Base-by-base conservation (phyloP, 2,113 vertebrate genomes). In the Stictonetta naevosa region DNA sequence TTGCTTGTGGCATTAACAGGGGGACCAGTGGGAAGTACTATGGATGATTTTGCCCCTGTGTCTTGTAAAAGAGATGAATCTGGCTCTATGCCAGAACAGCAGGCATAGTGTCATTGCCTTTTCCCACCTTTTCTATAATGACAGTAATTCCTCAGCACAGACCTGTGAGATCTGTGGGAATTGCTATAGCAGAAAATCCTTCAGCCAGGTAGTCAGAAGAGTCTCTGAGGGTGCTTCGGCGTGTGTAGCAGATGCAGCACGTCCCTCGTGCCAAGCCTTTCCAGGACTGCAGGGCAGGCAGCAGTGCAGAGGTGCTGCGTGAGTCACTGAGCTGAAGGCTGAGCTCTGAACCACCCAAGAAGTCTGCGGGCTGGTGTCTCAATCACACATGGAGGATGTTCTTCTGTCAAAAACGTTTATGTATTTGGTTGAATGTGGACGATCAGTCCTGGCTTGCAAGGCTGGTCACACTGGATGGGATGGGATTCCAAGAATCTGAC, bases 371-470 rank as follows among this genome's bases (percentile, higher is more conserved):
- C 8, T 83, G 55, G 20, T 55, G 46, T 66, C 76, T 75, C 21
- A 62, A 2, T 63, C 3, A 3, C 0, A 0, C n/a, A n/a, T 12
- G 44, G 28, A 87, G n/a, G 28, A 50, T 31, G 31, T 46, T 87
- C 31, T 50, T 50, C 36, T 71, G 31, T 76, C 56, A 86, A 25
- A 67, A 95, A 36, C 8, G 48, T 6, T 11, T 58, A 52, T 0
- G 0, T 42, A 31, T 74, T 84, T 82, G 23, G 23, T 74, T 76
- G n/a, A 83, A 84, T 11, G 2, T 56, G 63, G 53, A 33, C 44
- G 13, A 89, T 50, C 52, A 42, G 31, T 85, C 52, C 42, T 72
- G 67, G n/a, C 66, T 93, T 90, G 69, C 46, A 63, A 71, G 52
- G 40, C 40, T 91, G 50, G 56, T 82, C 40, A 52, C 68, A 36